phyloP scores from a whole-genome alignment of 2,888 invertebrate species.

The Darwinula stevensoni region DNA sequence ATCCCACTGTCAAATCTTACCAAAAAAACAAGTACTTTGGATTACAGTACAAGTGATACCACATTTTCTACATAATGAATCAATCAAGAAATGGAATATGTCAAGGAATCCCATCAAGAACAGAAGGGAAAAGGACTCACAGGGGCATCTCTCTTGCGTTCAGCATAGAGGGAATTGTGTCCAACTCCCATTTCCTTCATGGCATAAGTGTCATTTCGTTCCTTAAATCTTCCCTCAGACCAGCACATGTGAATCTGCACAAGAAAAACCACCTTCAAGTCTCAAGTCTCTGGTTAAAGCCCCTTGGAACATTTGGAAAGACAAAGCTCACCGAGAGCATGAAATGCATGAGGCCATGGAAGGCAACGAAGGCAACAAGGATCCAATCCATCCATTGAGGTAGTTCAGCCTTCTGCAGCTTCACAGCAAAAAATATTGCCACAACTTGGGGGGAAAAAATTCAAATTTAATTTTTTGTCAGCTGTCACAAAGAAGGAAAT shows the following conservation, averaged over 20 bases:
- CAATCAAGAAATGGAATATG: too few species aligned
- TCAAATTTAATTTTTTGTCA: background rate
- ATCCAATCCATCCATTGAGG: slow-evolving; percentile 67
- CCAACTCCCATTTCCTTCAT: slow-evolving; percentile 46
- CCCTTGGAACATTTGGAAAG: too few species aligned
- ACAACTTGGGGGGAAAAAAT: slow-evolving; percentile 44
- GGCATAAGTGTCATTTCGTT: slow-evolving; percentile 46
- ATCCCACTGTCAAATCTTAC: too few species aligned
- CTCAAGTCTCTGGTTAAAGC: background rate
- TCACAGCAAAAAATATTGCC: slow-evolving; percentile 70
- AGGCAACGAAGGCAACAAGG: slow-evolving; percentile 55
- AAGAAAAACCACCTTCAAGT: background rate
- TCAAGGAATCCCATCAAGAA: too few species aligned
- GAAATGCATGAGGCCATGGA: slow-evolving; percentile 63
- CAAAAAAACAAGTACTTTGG: too few species aligned
- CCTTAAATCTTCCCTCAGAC: slow-evolving; percentile 11
- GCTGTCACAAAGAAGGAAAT: background rate
- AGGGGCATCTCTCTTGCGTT: slow-evolving; percentile 45
- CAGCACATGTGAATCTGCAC: slow-evolving; percentile 5
- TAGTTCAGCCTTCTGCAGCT: slow-evolving; percentile 50
- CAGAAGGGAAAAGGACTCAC: slow-evolving; percentile 30
- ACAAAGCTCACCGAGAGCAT: slow-evolving; percentile 41
- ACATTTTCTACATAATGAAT: too few species aligned
- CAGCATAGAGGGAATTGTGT: slow-evolving; percentile 26
- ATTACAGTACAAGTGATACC: too few species aligned